Percentiles rank a stretch among this genome's conserved stretches.
Evolutionary conservation across 1,140 invertebrate species (phyloP).

Genomic region (Parasteatoda tepidariorum): DNA sequence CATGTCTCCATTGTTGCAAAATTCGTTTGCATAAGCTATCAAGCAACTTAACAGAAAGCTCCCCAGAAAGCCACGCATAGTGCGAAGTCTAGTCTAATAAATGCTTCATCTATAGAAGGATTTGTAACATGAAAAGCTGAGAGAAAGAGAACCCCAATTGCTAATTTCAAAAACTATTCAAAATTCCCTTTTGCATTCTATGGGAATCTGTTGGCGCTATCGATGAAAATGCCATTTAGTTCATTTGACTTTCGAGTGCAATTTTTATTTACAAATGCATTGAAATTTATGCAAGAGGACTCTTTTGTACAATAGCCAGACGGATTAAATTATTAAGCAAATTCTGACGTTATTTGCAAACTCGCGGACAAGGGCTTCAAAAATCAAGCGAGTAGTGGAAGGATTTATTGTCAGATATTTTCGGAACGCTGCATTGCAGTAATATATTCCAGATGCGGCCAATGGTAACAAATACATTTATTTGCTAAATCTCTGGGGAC

Average conservation of each 20-base stretch:
- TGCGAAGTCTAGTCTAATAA: no score
- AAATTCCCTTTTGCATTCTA: slow-evolving; percentile 11
- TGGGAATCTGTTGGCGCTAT: neutral
- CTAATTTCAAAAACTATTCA: slow-evolving; percentile 1
- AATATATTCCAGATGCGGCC: no score
- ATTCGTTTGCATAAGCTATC: no score
- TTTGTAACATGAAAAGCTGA: no score
- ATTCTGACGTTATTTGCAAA: slow-evolving; percentile 21
- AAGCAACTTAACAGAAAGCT: no score
- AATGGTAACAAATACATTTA: no score
- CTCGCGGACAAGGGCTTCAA: slow-evolving; percentile 31
- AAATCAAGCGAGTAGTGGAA: slow-evolving; percentile 24
- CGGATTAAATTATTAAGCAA: slow-evolving; percentile 56
- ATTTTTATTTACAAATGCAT: slow-evolving; percentile 57
- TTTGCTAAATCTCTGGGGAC: no score
- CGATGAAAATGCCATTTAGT: slow-evolving; percentile 35
- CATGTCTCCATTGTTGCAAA: no score
- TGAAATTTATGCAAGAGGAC: slow-evolving; percentile 47
- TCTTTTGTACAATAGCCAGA: slow-evolving; percentile 7
- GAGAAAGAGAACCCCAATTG: neutral
- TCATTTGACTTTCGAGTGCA: no score
- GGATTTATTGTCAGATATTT: slow-evolving; percentile 42
- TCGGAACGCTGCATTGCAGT: slow-evolving; percentile 33
- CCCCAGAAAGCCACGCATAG: no score
- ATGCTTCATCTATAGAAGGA: no score